These are phyloP conservation scores for Drosophila parabipectinata DNA, from an alignment of 1,140 invertebrate species.

Conservation along the genomic window DNA sequence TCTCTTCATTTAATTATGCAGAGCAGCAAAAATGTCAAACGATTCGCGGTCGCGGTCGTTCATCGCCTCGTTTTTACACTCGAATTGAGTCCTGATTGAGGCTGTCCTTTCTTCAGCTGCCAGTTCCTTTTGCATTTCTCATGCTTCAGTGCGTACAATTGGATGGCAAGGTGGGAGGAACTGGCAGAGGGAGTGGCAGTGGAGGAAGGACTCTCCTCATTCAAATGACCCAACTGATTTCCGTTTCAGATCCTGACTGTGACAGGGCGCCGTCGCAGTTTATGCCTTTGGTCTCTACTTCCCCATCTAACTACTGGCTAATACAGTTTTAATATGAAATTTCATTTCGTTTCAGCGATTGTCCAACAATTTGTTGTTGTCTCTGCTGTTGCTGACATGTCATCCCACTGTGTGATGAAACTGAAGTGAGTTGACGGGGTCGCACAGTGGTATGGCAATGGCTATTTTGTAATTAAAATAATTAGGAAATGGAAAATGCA, in stretches of 20 bases:
- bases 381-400: constrained; percentile 60
- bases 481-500: neutral
- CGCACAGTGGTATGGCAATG: constrained; percentile 45
- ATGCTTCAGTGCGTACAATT: constrained; percentile 76
- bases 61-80: constrained; percentile 73
- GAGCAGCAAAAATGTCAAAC: constrained; percentile 74
- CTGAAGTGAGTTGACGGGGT: constrained; percentile 29
- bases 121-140: constrained; percentile 44
- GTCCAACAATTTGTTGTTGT: constrained; percentile 55
- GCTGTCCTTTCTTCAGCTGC: constrained; percentile 12
- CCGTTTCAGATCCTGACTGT: constrained; percentile 55
- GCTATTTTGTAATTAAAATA: neutral
- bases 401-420: constrained; percentile 36
- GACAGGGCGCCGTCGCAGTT: constrained; percentile 56
- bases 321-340: constrained; percentile 78
- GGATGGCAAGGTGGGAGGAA: constrained; percentile 31
- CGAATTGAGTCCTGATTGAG: constrained; percentile 70
- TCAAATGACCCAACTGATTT: constrained; percentile 70
- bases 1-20: constrained; percentile 79
- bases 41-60: constrained; percentile 42
- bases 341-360: constrained; percentile 59
- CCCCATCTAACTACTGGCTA: constrained; percentile 24
- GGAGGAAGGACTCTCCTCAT: constrained; percentile 37
- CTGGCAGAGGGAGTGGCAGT: neutral
- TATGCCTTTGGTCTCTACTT: neutral